A percentile compares a stretch with the other conserved stretches of the same genome.
Evolutionary conservation across 2,797 vertebrate genomes (phyloP).

Genomic region (Channallabes apus): DNA sequence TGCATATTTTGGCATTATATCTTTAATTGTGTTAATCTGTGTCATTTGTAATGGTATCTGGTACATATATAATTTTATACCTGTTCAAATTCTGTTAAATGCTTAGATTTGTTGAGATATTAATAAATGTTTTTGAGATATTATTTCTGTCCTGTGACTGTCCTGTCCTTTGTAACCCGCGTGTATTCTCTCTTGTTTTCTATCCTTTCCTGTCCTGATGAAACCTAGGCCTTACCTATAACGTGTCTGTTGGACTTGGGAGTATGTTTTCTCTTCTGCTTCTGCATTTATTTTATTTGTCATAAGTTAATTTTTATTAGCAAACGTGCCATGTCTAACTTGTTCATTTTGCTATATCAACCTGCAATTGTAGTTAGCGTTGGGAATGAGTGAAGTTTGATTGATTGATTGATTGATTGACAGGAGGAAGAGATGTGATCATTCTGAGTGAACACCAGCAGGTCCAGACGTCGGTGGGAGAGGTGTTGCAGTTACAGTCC

Average conservation of each 20-base stretch:
- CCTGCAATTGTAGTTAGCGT: not conserved
- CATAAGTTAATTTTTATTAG: not conserved
- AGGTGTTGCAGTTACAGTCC: slow-evolving; percentile 19
- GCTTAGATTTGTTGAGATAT: not conserved
- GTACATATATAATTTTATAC: not conserved
- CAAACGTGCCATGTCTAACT: not conserved
- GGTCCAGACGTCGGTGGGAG: slow-evolving; percentile 37
- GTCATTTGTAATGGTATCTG: not conserved
- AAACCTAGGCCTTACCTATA: slow-evolving; percentile 52
- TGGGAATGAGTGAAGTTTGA: not conserved
- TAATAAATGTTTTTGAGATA: not conserved
- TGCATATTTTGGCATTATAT: not conserved
- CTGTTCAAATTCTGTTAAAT: not conserved
- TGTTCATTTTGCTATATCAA: not conserved
- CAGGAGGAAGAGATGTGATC: slow-evolving; percentile 55
- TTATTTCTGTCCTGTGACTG: not conserved
- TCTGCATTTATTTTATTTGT: not conserved
- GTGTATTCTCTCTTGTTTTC: slow-evolving; percentile 15
- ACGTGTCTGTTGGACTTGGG: slow-evolving; percentile 55
- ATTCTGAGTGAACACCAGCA: slow-evolving; percentile 50
- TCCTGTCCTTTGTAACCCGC: slow-evolving; percentile 2
- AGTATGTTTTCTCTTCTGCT: slow-evolving; percentile 47
- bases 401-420: slow-evolving; percentile 7
- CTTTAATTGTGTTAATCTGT: not conserved
- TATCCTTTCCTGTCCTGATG: not conserved